phyloP scores from a whole-genome alignment of 2,888 invertebrate species.

The Lagria hirta region DNA sequence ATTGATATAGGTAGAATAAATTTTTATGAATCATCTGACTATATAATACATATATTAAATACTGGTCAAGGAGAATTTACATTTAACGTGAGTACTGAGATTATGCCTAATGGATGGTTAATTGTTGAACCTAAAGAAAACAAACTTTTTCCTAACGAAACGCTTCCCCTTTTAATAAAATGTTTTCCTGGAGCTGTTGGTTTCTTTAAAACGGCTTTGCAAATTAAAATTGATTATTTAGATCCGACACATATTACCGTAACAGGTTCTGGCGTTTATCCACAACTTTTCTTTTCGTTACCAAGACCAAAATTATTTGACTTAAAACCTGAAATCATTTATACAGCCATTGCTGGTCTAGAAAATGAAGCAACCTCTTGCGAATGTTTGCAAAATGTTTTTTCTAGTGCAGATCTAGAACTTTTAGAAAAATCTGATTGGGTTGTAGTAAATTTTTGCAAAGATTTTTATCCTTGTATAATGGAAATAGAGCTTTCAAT shows the following conservation, averaged over 20 bases:
- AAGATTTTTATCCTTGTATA: slow-evolving; percentile 50
- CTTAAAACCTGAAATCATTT: slow-evolving; percentile 37
- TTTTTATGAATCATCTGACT: slow-evolving; percentile 47
- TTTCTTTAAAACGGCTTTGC: slow-evolving; percentile 48
- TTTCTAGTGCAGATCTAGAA: slow-evolving; percentile 7
- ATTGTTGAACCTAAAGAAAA: slow-evolving; percentile 55
- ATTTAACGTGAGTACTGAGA: slow-evolving; percentile 51
- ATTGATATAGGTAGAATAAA: slow-evolving; percentile 54
- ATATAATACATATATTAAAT: slow-evolving; percentile 54
- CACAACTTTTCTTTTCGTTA: slow-evolving; percentile 60
- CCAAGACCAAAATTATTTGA: slow-evolving; percentile 52
- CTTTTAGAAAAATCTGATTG: slow-evolving; percentile 29
- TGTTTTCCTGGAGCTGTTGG: slow-evolving; percentile 61
- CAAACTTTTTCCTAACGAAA: slow-evolving; percentile 52
- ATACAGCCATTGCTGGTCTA: slow-evolving; percentile 30
- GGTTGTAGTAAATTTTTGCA: slow-evolving; percentile 29
- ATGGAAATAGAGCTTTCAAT: slow-evolving; percentile 65
- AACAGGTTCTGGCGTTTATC: slow-evolving; percentile 61
- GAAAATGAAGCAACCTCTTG: slow-evolving; percentile 8
- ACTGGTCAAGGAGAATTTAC: slow-evolving; percentile 55
- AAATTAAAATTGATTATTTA: slow-evolving; percentile 51
- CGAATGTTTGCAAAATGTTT: slow-evolving; percentile 18
- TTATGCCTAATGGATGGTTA: slow-evolving; percentile 55
- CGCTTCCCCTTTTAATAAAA: slow-evolving; percentile 53
- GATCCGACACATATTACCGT: slow-evolving; percentile 59